These are phyloP conservation scores for Rhynchotus rufescens DNA, from an alignment of 2,797 vertebrate species.

Conservation along the genomic window DNA sequence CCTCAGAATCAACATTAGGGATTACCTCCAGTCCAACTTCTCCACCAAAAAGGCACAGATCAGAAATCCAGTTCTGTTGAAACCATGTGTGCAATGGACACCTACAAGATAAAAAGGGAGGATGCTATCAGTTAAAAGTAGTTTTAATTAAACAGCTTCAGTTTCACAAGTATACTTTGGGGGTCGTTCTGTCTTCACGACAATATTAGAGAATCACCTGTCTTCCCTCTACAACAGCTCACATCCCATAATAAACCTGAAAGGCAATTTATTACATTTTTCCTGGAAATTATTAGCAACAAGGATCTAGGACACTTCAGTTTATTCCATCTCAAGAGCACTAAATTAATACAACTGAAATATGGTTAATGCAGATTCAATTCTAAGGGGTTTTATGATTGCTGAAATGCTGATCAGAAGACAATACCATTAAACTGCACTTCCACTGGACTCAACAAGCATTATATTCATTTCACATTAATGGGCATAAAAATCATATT, in stretches of 20 bases:
- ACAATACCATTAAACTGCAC: neutral
- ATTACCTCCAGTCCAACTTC: slow-evolving; percentile 99
- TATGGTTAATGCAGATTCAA: neutral
- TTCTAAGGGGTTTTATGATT: neutral
- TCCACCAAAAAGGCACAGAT: slow-evolving; percentile 98
- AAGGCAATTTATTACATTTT: neutral
- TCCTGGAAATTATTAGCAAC: neutral
- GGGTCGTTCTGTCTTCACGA: neutral
- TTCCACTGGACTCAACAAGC: neutral
- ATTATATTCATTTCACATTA: neutral
- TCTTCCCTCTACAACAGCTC: neutral
- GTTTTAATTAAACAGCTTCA: neutral
- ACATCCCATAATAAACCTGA: neutral
- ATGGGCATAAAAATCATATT: neutral
- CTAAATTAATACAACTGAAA: neutral
- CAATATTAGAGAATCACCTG: neutral
- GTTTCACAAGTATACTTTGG: neutral
- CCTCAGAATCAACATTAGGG: slow-evolving; percentile 20
- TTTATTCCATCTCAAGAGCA: neutral
- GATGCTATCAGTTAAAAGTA: neutral
- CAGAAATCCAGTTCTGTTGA: slow-evolving; percentile 97
- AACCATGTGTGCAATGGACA: slow-evolving; percentile 98
- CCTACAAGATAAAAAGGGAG: slow-evolving; percentile 81
- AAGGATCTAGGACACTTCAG: neutral
- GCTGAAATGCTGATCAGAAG: neutral